Base-by-base conservation (phyloP, 2,888 invertebrate species). In the Caenorhabditis sp. region DNA sequence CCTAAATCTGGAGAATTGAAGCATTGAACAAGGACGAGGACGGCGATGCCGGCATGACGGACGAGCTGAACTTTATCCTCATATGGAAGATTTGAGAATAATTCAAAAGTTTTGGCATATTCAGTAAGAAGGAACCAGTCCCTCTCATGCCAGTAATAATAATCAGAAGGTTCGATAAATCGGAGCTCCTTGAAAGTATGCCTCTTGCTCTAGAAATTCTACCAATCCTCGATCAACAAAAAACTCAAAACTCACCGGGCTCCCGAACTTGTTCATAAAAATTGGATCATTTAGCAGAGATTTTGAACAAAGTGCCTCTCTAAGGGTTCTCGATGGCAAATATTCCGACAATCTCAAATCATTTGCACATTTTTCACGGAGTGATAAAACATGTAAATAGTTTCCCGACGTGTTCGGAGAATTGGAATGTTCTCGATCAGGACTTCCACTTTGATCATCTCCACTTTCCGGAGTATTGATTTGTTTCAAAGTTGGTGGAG, bases 91-190 rank as follows among this genome's bases (percentile, higher is more conserved):
- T 60, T 61, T 43, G 80, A 74, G 57, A 85, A 87, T 58, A 80
- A 81, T 27, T 81, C 78, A 53, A 87, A 82, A 23, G 83, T 86
- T 74, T 87, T 87, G 20, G 87, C 85, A 82, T 85, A 87, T 61
- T 87, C 87, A 56, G 86, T 86, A 83, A 87, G 80, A 20, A 86
- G 69, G 43, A 80, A 75, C 81, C 81, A 81, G 62, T 81, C 81
- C 49, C 84, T 64, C 56, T 86, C 86, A 67, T 86, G 86, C 85
- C 87, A 87, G 66, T 82, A 82, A 25, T 83, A 79, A 67, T 83
- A 84, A 68, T 87, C 87, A 1, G 67, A 38, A 17, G 78, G 77
- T 20, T 69, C 69, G 27, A 84, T 85, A 38, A 80, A 79, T 25
- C 82, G 63, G 31, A 85, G 65, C 10, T 69, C 62, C 20, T n/a